Conservation (phyloP, 1,140 invertebrate genomes). For the Oedothorax gibbosus region DNA sequence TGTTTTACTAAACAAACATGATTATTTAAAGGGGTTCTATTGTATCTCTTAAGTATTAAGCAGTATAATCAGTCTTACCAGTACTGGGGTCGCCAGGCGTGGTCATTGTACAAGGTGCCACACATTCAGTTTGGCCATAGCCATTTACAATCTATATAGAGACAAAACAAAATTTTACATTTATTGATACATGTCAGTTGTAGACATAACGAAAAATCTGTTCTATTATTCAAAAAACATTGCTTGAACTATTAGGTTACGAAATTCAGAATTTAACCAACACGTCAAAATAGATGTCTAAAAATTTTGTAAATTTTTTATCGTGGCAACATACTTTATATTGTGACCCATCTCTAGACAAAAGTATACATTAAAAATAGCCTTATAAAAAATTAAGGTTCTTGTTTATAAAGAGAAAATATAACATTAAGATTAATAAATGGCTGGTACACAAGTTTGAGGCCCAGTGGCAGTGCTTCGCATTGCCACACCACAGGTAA, state of each 20-base stretch:
- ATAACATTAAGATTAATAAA: background rate
- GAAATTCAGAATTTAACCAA: too few relatives aligned
- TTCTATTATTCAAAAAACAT: too few relatives aligned
- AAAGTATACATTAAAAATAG: too few relatives aligned
- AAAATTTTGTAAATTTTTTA: too few relatives aligned
- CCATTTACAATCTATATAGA: conserved; percentile 81
- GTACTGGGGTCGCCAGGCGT: conserved; percentile 90
- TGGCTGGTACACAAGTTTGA: background rate
- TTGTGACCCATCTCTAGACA: background rate
- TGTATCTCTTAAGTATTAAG: background rate
- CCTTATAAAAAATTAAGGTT: too few relatives aligned
- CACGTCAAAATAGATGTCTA: too few relatives aligned
- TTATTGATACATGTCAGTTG: background rate
- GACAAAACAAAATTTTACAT: background rate
- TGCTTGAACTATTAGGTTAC: too few relatives aligned
- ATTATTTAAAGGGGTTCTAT: too few relatives aligned
- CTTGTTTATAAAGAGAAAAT: background rate
- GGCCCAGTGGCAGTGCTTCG: too few relatives aligned
- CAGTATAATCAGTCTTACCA: conserved; percentile 70
- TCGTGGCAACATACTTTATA: background rate
- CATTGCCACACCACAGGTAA: too few relatives aligned
- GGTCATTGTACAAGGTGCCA: conserved; percentile 89
- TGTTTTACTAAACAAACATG: too few relatives aligned
- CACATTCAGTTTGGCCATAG: conserved; percentile 98
- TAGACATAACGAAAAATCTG: background rate